Conservation (phyloP, 1,140 invertebrate genomes). For the Tetranychus cinnabarinus region DNA sequence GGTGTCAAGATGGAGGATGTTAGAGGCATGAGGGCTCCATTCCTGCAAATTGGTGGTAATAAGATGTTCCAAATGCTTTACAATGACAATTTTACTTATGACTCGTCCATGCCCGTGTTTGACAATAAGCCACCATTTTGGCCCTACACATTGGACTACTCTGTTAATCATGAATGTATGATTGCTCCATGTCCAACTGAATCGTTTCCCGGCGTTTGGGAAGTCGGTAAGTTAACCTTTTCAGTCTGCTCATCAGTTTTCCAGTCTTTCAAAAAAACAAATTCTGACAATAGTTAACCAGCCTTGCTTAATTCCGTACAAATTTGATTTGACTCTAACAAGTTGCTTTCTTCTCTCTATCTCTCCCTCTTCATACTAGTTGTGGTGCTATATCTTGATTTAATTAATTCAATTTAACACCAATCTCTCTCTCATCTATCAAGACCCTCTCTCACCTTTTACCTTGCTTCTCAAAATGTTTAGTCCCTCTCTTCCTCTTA, state of each 20-base stretch:
- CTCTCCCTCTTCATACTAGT: conserved; percentile 29
- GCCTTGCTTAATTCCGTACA: not conserved
- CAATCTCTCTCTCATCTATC: conserved; percentile 56
- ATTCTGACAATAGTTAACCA: not conserved
- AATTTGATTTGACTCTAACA: not conserved
- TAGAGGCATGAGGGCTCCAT: conserved; percentile 20
- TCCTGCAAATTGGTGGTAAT: conserved; percentile 22
- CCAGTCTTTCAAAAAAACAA: not conserved
- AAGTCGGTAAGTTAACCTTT: conserved; percentile 1
- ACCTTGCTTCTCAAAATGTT: conserved; percentile 13
- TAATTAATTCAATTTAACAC: conserved; percentile 28
- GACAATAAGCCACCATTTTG: conserved; percentile 46
- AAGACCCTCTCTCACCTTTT: conserved; percentile 18
- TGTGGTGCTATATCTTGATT: conserved; percentile 29
- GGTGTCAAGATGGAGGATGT: conserved; percentile 18
- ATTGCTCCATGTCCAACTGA: conserved; percentile 64
- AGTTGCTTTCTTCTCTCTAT: conserved; percentile 30
- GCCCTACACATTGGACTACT: conserved; percentile 63
- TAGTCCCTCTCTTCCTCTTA: not conserved
- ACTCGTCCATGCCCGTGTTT: conserved; percentile 31
- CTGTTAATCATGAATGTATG: conserved; percentile 30
- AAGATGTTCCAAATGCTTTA: conserved; percentile 18
- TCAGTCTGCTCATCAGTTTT: not conserved
- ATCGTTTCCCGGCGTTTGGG: conserved; percentile 37
- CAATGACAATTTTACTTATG: conserved; percentile 19